phyloP scores from a whole-genome alignment of 2,797 vertebrate genomes.

The Epinephelus coioides region DNA sequence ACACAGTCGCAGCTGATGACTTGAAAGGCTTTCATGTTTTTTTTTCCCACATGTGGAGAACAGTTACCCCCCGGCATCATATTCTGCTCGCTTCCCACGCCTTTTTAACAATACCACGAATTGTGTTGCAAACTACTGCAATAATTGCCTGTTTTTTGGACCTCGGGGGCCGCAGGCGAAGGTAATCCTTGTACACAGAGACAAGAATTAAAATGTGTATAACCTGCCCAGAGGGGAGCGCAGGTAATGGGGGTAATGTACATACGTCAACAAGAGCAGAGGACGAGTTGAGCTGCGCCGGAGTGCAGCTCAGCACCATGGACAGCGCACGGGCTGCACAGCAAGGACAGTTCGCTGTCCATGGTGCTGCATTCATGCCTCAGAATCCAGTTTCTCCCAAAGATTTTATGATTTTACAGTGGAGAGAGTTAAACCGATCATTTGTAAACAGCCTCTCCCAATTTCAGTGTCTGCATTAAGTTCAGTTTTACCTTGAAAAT shows the following conservation, averaged over 20 bases:
- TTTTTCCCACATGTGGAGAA: slow-evolving; percentile 28
- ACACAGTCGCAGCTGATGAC: slow-evolving; percentile 37
- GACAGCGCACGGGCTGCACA: no score
- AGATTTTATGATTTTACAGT: not conserved
- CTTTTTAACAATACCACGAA: slow-evolving; percentile 52
- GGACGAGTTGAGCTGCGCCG: not conserved
- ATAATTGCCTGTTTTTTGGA: slow-evolving; percentile 30
- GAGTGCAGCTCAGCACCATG: not conserved
- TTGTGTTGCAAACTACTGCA: slow-evolving; percentile 51
- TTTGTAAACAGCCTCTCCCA: not conserved
- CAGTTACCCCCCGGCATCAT: slow-evolving; percentile 31
- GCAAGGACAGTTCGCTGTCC: slow-evolving; percentile 16
- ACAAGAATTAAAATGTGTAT: slow-evolving; percentile 25
- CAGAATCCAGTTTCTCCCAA: not conserved
- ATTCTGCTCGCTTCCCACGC: slow-evolving; percentile 36
- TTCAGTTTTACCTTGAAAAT: not conserved
- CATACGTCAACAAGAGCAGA: slow-evolving; percentile 9
- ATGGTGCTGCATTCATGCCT: slow-evolving; percentile 26
- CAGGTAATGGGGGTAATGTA: slow-evolving; percentile 37
- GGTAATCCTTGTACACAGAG: slow-evolving; percentile 17
- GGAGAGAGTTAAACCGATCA: not conserved
- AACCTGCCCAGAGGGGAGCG: not conserved
- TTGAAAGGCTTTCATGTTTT: slow-evolving; percentile 52
- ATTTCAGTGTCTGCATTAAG: not conserved
- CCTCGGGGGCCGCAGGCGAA: not conserved